Evolutionary conservation across 2,888 invertebrate genomes (phyloP), one percentile per base, ranked within the genome.

Genomic region (Cabera pusaria): DNA sequence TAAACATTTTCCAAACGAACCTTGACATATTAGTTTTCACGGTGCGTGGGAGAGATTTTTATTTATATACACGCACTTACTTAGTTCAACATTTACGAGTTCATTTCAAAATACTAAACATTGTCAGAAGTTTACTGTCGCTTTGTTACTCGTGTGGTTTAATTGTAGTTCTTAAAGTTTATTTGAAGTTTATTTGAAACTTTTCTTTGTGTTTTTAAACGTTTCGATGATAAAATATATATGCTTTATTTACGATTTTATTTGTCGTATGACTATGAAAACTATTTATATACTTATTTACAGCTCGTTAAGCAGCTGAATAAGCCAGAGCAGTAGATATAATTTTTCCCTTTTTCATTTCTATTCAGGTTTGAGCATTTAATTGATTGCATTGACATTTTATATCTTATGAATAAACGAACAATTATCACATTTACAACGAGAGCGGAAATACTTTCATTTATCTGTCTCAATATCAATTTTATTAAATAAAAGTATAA

Each of bases 11-110:
- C 53, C 64, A 65, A 71, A 56, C 60, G 63, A 70, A 76, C 83
- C 84, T 85, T 85, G 85, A 82, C 78, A 82, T 70, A 73, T 76
- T 74, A 72, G 66, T 72, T 67, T 66, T 56, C 63, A 50, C 51
- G 60, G 42, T 56, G 74, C 66, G 80, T 73, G 68, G 76, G 77
- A 60, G 69, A 48, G 42, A 37, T 54, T 58, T 64, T 64, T 76
- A 78, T 77, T 76, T 70, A 73, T 70, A 63, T n/a, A n/a, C 25
- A 28, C 27, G 36, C 22, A 46, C 31, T 42, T 46, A 36, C n/a
- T n/a, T n/a, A n/a, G 36, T 34, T 55, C 29, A 26, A 38, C 48
- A 50, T 50, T 49, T 41, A 49, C 32, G 41, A 36, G 44, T 47
- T 42, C 27, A 31, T 44, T 48, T 44, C 41, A 43, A 55, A 56